Conservation (phyloP, 1,140 invertebrate species). For the Ladona fulva region DNA sequence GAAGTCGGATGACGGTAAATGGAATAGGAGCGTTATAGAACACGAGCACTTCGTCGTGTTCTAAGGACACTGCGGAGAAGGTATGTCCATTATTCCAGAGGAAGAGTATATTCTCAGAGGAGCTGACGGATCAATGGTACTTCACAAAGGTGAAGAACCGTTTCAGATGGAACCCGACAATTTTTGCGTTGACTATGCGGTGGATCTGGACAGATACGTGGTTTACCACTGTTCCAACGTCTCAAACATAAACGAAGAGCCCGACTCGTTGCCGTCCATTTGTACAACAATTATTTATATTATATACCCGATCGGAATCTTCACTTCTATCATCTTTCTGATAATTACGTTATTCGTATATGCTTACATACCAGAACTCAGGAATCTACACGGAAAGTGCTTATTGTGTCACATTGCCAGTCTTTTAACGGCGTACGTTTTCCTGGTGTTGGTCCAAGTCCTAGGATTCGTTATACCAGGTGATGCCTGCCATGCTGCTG, state of each 20-base stretch:
- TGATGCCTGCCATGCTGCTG: conserved; percentile 33
- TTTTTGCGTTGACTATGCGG: neutral
- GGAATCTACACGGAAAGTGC: conserved; percentile 62
- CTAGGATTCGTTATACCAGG: conserved; percentile 31
- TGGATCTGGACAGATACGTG: neutral
- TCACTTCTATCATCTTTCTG: conserved; percentile 61
- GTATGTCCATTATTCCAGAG: neutral
- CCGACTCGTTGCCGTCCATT: neutral
- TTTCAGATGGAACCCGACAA: neutral
- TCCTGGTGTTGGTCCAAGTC: conserved; percentile 45
- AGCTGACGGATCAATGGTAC: neutral
- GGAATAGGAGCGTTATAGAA: neutral
- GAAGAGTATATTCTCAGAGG: neutral
- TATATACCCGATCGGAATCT: conserved; percentile 41
- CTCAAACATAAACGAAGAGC: too few species aligned
- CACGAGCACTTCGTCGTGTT: neutral
- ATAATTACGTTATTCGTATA: conserved; percentile 61
- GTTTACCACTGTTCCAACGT: neutral
- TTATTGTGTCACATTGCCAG: conserved; percentile 60
- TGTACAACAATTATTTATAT: neutral
- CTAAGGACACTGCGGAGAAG: too few species aligned
- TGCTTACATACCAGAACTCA: conserved; percentile 53
- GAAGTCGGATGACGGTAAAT: neutral
- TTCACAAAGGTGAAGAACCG: neutral
- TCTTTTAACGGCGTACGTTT: conserved; percentile 49